A percentile compares a stretch with the other conserved stretches of the same genome.
phyloP scores from a whole-genome alignment of 1,140 invertebrate genomes.

The Philopotamus ludificatus region DNA sequence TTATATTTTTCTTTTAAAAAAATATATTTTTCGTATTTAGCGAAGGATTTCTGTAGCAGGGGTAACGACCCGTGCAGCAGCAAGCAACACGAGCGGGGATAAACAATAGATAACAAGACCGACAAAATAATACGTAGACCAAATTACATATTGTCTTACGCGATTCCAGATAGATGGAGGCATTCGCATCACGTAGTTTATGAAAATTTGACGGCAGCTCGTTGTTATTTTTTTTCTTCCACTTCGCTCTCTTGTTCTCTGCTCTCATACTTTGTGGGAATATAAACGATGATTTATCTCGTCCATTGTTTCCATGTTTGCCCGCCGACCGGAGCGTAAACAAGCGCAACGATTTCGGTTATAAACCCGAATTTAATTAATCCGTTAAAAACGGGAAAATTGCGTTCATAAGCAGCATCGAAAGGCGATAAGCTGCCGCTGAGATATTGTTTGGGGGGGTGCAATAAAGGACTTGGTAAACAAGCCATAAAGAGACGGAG shows the following conservation, averaged over 20 bases:
- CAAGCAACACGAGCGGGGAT: background rate
- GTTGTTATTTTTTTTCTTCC: background rate
- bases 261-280: conserved; percentile 25
- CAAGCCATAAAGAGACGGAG: too few relatives aligned
- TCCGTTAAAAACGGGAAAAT: background rate
- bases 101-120: conserved; percentile 19
- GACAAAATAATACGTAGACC: background rate
- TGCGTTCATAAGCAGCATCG: too few relatives aligned
- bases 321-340: background rate
- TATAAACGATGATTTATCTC: conserved; percentile 26
- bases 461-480: too few relatives aligned
- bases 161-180: conserved; percentile 16
- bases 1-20: too few relatives aligned
- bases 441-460: too few relatives aligned
- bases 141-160: conserved; percentile 29
- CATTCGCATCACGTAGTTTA: conserved; percentile 38
- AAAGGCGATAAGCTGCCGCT: too few relatives aligned
- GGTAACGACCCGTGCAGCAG: conserved; percentile 9
- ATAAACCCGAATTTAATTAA: background rate
- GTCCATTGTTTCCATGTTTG: conserved; percentile 10
- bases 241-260: conserved; percentile 17
- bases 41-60: background rate
- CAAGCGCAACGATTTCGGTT: background rate
- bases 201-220: conserved; percentile 34
- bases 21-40: too few relatives aligned